phyloP scores from a whole-genome alignment of 2,797 vertebrate species.

The Notoglanidium macrostoma region DNA sequence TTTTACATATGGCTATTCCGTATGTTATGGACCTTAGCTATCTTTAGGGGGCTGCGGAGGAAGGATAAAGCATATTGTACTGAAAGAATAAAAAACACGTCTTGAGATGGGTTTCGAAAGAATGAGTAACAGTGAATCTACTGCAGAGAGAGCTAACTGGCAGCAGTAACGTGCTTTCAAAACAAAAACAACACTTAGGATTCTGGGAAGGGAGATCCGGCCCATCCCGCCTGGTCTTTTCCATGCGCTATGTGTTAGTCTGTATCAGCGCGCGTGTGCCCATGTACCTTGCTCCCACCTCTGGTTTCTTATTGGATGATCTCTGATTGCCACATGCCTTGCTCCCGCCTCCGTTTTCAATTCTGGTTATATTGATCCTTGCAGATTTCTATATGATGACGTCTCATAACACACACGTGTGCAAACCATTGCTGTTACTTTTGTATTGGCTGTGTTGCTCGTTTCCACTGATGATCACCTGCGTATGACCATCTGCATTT shows the following conservation, averaged over 20 bases:
- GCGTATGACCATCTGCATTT: background rate
- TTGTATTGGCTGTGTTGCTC: background rate
- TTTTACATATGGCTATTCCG: no score
- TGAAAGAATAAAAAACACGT: no score
- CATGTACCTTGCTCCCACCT: background rate
- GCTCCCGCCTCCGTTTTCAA: background rate
- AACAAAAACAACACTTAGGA: no score
- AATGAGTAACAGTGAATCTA: no score
- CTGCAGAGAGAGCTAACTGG: no score
- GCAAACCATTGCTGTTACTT: background rate
- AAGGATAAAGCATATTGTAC: no score
- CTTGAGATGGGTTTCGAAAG: no score
- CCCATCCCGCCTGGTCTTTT: no score
- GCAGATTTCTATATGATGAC: background rate
- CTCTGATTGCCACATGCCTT: background rate
- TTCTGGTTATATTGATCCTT: background rate
- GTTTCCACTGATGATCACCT: background rate
- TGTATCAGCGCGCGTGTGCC: background rate
- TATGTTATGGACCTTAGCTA: no score
- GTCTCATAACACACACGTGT: background rate
- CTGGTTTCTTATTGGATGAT: background rate
- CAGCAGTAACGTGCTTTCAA: no score
- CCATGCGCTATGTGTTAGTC: background rate
- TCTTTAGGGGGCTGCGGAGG: no score
- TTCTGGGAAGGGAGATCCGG: no score